Base-by-base conservation (phyloP, 1,140 invertebrate genomes). In the Fopius arisanus region DNA sequence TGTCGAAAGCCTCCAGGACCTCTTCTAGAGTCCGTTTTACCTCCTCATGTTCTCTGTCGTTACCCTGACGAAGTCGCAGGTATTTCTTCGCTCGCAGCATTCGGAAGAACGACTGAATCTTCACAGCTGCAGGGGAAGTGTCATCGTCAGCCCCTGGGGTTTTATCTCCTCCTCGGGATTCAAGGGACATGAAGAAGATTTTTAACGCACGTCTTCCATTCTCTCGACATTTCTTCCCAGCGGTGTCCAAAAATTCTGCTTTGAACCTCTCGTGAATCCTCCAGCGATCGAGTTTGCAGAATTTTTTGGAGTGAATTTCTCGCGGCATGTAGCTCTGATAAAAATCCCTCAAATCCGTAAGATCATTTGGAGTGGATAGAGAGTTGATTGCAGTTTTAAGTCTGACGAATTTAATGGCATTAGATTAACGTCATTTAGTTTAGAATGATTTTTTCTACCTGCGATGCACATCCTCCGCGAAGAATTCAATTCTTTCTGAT, bases 311-410 rank as follows among this genome's bases (percentile, higher is more conserved):
- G 3, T 10, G 0, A 0, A 5, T 37, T 12, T 14, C 5, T 16
- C 28, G 48, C 7, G 81, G 81, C 78, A 79, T 77, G 71, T 85
- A 87, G 5, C 78, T 80, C 5, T 41, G 72, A 59, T 84, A 85
- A 31, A 80, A 85, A 23, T 29, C 16, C 26, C 67, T 78, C n/a
- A 85, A 71, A 5, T 54, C 62, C 14, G 5, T n/a, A 1, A 7
- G 2, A 19, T 80, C 82, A 10, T 73, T 74, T 2, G 70, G 16
- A 1, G 68, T 79, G 33, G 84, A 85, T 31, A 87, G 86, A 1
- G 81, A 67, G 68, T 76, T 78, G 19, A 81, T 79, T 14, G 83
- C 75, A 21, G 69, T 76, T 5, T n/a, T n/a, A n/a, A n/a, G n/a
- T n/a, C n/a, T n/a, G n/a, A n/a, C n/a, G n/a, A n/a, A n/a, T n/a